These are phyloP conservation scores for Tinea pellionella DNA, from an alignment of 2,888 invertebrate genomes.

Conservation along the genomic window DNA sequence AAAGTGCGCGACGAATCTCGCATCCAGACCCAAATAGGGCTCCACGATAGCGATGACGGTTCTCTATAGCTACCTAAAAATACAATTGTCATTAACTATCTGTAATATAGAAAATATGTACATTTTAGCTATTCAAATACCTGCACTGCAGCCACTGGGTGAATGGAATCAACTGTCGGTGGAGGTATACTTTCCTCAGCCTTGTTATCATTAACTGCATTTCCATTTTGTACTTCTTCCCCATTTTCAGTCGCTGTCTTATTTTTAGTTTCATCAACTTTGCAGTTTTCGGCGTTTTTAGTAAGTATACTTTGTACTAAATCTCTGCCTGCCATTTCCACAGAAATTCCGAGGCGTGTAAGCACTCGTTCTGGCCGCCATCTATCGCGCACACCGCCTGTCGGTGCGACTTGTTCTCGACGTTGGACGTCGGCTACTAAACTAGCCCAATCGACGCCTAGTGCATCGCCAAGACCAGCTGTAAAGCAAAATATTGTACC, in stretches of 20 bases:
- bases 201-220: slow-evolving; percentile 24
- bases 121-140: slow-evolving; percentile 23
- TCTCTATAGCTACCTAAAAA: slow-evolving; percentile 70
- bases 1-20: slow-evolving; percentile 80
- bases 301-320: slow-evolving; percentile 46
- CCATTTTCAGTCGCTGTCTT: slow-evolving; percentile 24
- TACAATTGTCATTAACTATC: background rate
- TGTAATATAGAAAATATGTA: background rate
- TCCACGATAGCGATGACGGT: slow-evolving; percentile 70
- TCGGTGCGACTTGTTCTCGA: slow-evolving; percentile 59
- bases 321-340: slow-evolving; percentile 78
- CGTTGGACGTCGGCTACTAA: slow-evolving; percentile 82
- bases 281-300: slow-evolving; percentile 37
- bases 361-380: slow-evolving; percentile 87
- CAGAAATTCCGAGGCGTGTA: slow-evolving; percentile 83
- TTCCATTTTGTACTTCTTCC: slow-evolving; percentile 37
- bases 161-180: slow-evolving; percentile 39
- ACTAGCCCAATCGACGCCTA: slow-evolving; percentile 96
- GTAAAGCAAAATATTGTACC: slow-evolving; percentile 18
- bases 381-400: slow-evolving; percentile 75
- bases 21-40: slow-evolving; percentile 80
- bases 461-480: slow-evolving; percentile 85
- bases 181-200: slow-evolving; percentile 28
- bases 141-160: slow-evolving; percentile 70
- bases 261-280: slow-evolving; percentile 27